Base-by-base conservation (phyloP, 2,797 vertebrate genomes). In the Lemur catta region DNA sequence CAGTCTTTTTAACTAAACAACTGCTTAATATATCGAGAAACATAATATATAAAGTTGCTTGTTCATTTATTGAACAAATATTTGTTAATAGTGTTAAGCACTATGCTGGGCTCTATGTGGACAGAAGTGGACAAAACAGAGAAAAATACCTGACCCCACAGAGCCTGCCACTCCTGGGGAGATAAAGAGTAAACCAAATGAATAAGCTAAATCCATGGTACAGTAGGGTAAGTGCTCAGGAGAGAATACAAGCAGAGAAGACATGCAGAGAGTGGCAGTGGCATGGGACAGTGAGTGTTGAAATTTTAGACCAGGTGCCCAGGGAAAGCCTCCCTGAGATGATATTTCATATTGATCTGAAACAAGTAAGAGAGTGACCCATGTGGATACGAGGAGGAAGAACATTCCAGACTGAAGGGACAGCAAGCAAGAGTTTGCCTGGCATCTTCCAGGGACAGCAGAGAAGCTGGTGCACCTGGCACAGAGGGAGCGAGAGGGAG, bases 1-100 rank as follows among this genome's bases (percentile, higher is more conserved):
- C 20, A 43, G 4, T 93, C 75, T 96, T 94, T 94, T 89, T 63
- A 72, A 82, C 15, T 75, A 38, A 84, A 69, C 55, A 80, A 41
- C 46, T 65, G 1, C 18, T 82, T 26, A 74, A 6, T 79, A 28
- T 46, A 50, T 43, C 81, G 59, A 94, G 52, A 76, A 78, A 84
- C 91, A 43, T 65, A 71, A 46, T 87, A 41, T 15, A n/a, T 78
- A 72, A 46, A 74, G 18, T 82, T 82, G 41, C 61, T 50, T 74
- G 3, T 52, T 84, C 6, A 41, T 46, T 85, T 78, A 75, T 55
- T 72, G 15, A 91, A 67, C 8, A 65, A 33, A 9, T 57, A 41
- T n/a, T 80, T 91, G 67, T 89, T 59, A 50, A 69, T 28, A 71
- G 38, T 71, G 6, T 59, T 35, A 50, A 43, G 0, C 1, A n/a